A percentile compares a stretch with the other conserved stretches of the same genome.
Conservation (phyloP, 2,113 vertebrate species). For the Rhinoptilus africanus region DNA sequence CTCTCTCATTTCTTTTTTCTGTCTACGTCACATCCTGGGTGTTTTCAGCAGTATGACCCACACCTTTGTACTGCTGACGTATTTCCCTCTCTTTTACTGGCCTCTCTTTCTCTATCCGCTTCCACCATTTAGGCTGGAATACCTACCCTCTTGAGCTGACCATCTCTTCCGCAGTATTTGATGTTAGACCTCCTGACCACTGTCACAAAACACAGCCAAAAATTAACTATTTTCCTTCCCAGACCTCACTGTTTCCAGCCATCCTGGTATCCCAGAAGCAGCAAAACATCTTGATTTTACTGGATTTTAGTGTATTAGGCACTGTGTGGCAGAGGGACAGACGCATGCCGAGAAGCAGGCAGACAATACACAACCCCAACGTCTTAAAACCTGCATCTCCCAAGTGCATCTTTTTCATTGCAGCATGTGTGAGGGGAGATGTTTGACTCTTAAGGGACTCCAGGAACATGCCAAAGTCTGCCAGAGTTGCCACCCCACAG, state of each 20-base stretch:
- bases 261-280: background rate
- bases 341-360: rapidly evolving
- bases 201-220: background rate
- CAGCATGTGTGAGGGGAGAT: background rate
- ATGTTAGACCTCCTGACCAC: background rate
- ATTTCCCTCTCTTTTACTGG: background rate
- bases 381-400: background rate
- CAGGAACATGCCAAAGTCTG: background rate
- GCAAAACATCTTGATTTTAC: background rate
- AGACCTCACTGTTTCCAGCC: background rate
- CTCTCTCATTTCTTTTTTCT: background rate
- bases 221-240: background rate
- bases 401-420: background rate
- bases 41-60: background rate
- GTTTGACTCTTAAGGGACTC: background rate
- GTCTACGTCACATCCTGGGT: background rate
- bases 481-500: background rate
- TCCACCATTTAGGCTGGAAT: background rate
- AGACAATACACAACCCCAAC: background rate
- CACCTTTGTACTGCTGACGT: background rate
- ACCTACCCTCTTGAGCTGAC: background rate
- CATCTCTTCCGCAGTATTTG: background rate
- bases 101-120: background rate
- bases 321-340: rapidly evolving
- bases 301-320: background rate